Conservation (phyloP, 1,140 invertebrate species). For the Brachionus sp. region DNA sequence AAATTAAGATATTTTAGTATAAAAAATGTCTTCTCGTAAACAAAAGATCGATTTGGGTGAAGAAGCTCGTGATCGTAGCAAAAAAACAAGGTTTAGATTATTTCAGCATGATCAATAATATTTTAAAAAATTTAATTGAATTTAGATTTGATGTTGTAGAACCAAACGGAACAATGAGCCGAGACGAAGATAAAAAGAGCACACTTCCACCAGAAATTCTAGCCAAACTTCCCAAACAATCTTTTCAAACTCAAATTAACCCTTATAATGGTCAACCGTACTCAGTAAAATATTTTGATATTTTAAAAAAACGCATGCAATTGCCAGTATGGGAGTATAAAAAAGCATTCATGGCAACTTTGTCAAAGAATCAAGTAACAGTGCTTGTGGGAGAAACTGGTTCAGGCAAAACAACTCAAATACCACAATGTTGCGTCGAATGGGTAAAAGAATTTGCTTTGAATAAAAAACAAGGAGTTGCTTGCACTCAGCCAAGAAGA, state of each 20-base stretch:
- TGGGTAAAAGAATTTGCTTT: conserved; percentile 69
- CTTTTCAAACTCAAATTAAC: conserved; percentile 48
- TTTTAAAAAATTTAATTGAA: background rate
- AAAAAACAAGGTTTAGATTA: background rate
- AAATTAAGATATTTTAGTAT: background rate
- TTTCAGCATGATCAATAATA: background rate
- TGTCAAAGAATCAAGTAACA: conserved; percentile 83
- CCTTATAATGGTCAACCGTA: conserved; percentile 48
- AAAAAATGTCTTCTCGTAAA: conserved; percentile 38
- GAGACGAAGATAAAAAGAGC: background rate
- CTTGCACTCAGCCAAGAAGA: conserved; percentile 92
- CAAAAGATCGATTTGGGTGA: conserved; percentile 42
- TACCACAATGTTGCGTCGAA: conserved; percentile 82
- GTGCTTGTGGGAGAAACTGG: conserved; percentile 90
- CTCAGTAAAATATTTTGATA: conserved; percentile 58
- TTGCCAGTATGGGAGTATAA: conserved; percentile 97
- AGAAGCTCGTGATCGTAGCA: background rate
- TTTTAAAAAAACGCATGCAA: conserved; percentile 76
- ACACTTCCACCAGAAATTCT: conserved; percentile 9
- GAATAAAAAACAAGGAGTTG: conserved; percentile 68
- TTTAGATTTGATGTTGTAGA: conserved; percentile 36
- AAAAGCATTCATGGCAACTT: conserved; percentile 85
- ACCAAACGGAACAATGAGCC: background rate
- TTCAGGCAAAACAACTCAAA: conserved; percentile 54
- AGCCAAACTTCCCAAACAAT: conserved; percentile 13